A percentile compares a stretch with the other conserved stretches of the same genome.
These are phyloP conservation scores for Centropristis striata DNA, from an alignment of 2,113 vertebrate genomes.

Conservation along the genomic window DNA sequence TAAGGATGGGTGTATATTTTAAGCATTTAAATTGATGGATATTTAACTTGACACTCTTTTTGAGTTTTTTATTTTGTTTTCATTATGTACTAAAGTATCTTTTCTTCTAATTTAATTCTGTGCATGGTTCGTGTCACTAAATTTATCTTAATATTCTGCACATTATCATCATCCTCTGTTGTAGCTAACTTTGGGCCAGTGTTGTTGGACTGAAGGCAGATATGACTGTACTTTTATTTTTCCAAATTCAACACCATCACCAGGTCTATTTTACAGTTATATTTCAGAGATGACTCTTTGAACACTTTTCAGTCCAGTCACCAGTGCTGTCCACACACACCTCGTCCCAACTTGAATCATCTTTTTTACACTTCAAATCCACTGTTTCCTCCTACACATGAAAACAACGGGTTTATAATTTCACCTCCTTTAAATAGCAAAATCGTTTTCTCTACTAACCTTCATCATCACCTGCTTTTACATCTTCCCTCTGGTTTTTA, in stretches of 20 bases:
- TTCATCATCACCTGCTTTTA: not conserved
- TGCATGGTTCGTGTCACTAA: too few species aligned
- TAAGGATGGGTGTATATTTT: too few species aligned
- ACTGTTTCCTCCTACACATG: conserved; percentile 34
- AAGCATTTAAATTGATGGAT: too few species aligned
- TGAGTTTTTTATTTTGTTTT: too few species aligned
- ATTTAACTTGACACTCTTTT: too few species aligned
- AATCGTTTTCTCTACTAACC: not conserved
- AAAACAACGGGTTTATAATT: conserved; percentile 20
- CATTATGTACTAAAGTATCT: too few species aligned
- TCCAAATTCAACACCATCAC: not conserved
- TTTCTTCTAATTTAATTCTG: too few species aligned
- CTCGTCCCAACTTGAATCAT: conserved; percentile 41
- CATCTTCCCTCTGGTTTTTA: not conserved
- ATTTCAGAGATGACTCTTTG: not conserved
- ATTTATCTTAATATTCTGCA: too few species aligned
- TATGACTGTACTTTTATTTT: not conserved
- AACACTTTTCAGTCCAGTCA: conserved; percentile 12
- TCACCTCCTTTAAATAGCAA: conserved; percentile 30
- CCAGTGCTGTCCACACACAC: conserved; percentile 32
- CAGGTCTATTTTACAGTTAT: not conserved
- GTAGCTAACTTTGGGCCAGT: not conserved
- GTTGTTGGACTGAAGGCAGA: not conserved
- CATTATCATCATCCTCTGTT: too few species aligned
- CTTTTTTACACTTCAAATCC: conserved; percentile 43